Conservation (phyloP, 1,140 invertebrate species). For the Pissodes strobi region DNA sequence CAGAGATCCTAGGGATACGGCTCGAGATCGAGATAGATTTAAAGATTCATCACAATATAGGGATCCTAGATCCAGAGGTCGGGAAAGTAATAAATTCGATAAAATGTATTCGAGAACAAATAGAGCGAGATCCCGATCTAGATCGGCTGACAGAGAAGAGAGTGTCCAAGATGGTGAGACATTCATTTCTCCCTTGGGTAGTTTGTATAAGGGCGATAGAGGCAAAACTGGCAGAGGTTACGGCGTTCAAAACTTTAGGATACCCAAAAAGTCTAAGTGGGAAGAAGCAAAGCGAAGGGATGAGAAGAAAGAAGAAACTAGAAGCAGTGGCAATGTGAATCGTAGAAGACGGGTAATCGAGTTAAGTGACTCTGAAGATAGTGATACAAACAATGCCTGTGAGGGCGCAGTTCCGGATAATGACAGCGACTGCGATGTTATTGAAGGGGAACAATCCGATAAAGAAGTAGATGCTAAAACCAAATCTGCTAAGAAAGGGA, state of each 20-base stretch:
- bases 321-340: conserved; percentile 1
- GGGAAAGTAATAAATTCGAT: conserved; percentile 34
- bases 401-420: conserved; percentile 1
- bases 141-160: conserved; percentile 2
- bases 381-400: conserved; percentile 12
- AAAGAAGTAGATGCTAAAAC: conserved; percentile 1
- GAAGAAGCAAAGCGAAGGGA: conserved; percentile 11
- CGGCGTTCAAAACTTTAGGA: conserved; percentile 67
- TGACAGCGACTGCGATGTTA: conserved; percentile 12
- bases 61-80: conserved; percentile 5
- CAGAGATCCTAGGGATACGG: background rate
- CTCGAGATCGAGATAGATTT: background rate
- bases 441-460: conserved; percentile 10
- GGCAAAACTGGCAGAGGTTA: conserved; percentile 58
- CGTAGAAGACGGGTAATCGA: background rate
- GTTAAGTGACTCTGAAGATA: conserved; percentile 16
- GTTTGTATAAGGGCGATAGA: conserved; percentile 60
- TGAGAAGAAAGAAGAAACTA: background rate
- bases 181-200: conserved; percentile 59
- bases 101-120: conserved; percentile 36
- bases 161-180: conserved; percentile 5
- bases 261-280: conserved; percentile 64
- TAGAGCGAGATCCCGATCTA: conserved; percentile 19
- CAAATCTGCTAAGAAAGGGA: background rate
- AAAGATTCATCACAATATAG: background rate